Base-by-base conservation (phyloP, 2,113 vertebrate species). In the Zosterops borbonicus region DNA sequence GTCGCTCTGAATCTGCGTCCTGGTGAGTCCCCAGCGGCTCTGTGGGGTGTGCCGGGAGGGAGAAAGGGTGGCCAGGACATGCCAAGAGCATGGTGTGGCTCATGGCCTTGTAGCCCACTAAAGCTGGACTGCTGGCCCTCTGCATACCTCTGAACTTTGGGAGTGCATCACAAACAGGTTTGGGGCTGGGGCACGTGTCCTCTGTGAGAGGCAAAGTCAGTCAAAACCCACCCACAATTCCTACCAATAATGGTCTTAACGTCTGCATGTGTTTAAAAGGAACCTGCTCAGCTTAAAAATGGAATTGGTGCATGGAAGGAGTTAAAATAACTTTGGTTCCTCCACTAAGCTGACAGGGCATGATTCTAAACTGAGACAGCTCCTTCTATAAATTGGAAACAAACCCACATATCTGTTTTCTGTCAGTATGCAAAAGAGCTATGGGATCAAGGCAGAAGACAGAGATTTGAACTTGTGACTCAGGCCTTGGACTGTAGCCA, bases 1-100 rank as follows among this genome's bases (percentile, higher is more conserved):
- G 95, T 99, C 3, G 95, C 98, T 1, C 89, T 99, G 84, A 98
- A 96, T 91, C 98, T 99, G 62, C 97, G 99, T 44, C 99, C 99
- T 1, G 99, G 99, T 99, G 95, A 97, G 97, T 95, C 14, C 63
- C 12, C 58, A 47, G 3, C 0, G 1, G 39, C 74, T 70, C 6
- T 3, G 3, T 76, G 50, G 39, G 8, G 4, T 5, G 14, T 24
- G 23, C 20, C 29, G 2, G 5, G 9, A 28, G 31, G 12, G 21
- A 69, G 41, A 28, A 55, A 4, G 23, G 25, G 37, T 25, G 59
- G 5, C 62, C 2, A 31, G 59, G 58, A 8, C 2, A 1, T 47
- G 46, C 42, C 1, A 2, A 37, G 20, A 53, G 49, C 2, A 0
- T 3, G 2, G 11, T 65, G 39, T 8, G 41, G 50, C 23, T 28